Evolutionary conservation across 2,113 vertebrate species (phyloP).

Genomic region (Crotalus viridis): DNA sequence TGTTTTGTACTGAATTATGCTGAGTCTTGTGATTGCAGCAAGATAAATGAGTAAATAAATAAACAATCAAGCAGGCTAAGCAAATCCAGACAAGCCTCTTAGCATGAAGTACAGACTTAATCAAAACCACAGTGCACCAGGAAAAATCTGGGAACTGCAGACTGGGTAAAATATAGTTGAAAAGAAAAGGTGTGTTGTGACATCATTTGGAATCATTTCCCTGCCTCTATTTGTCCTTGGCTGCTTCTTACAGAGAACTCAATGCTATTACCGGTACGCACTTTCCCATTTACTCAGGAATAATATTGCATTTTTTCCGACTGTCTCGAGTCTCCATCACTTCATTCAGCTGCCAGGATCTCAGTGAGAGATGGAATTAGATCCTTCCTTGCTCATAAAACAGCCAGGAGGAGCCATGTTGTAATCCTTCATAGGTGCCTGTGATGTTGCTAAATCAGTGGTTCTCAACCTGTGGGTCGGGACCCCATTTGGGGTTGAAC

Average conservation of each 20-base stretch:
- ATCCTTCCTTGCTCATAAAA: neutral
- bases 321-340: neutral
- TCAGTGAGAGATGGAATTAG: neutral
- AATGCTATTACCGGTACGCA: neutral
- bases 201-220: neutral
- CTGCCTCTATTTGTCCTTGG: neutral
- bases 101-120: neutral
- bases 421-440: neutral
- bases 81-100: neutral
- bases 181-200: neutral
- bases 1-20: neutral
- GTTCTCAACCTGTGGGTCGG: no score
- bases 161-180: neutral
- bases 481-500: no score
- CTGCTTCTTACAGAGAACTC: neutral
- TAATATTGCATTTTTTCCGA: neutral
- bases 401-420: neutral
- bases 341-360: neutral
- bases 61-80: neutral
- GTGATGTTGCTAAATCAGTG: neutral
- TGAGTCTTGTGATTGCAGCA: neutral
- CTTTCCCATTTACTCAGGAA: neutral
- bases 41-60: neutral
- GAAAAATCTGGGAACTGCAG: neutral
- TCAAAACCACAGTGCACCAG: neutral